Evolutionary conservation across 2,888 invertebrate species (phyloP).

Genomic region (Meiosimyza decipiens): DNA sequence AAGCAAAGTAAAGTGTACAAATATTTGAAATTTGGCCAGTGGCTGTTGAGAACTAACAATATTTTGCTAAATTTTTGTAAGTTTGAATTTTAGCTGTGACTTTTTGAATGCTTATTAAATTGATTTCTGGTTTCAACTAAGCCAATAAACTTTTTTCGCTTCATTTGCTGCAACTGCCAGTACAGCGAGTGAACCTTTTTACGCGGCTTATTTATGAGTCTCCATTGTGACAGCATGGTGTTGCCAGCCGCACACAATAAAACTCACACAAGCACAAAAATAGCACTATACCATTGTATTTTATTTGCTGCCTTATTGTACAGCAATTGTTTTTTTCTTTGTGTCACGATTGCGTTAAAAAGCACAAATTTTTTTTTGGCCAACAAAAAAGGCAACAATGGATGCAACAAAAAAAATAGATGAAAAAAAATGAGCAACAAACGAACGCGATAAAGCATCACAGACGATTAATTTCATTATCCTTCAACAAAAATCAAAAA

Average conservation of each 20-base stretch:
- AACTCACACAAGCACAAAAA: slow-evolving; percentile 8
- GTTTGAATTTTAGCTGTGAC: too few relatives aligned
- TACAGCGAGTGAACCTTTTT: slow-evolving; percentile 12
- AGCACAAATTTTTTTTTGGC: slow-evolving; percentile 8
- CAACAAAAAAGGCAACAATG: slow-evolving; percentile 7
- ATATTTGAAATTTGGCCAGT: too few relatives aligned
- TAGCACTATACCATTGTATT: slow-evolving; percentile 18
- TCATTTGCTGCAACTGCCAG: slow-evolving; percentile 18
- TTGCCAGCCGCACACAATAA: slow-evolving; percentile 29
- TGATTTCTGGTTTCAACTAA: slow-evolving; percentile 8
- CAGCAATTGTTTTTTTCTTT: slow-evolving; percentile 16
- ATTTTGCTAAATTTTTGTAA: too few relatives aligned
- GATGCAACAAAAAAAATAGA: not conserved
- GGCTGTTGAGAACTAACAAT: too few relatives aligned
- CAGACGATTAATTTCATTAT: slow-evolving; percentile 48
- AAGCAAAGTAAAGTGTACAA: too few relatives aligned
- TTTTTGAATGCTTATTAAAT: too few relatives aligned
- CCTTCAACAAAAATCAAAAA: slow-evolving; percentile 42
- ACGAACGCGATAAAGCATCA: slow-evolving; percentile 39
- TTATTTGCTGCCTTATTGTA: slow-evolving; percentile 13
- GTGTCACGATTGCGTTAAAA: slow-evolving; percentile 10
- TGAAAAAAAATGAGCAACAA: slow-evolving; percentile 5
- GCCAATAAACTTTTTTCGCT: slow-evolving; percentile 12
- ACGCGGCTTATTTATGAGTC: slow-evolving; percentile 30
- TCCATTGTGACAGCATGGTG: slow-evolving; percentile 25